Percentiles rank a stretch among this genome's conserved stretches.
Evolutionary conservation across 2,888 invertebrate genomes (phyloP).

Genomic region (Tanypteryx hageni): DNA sequence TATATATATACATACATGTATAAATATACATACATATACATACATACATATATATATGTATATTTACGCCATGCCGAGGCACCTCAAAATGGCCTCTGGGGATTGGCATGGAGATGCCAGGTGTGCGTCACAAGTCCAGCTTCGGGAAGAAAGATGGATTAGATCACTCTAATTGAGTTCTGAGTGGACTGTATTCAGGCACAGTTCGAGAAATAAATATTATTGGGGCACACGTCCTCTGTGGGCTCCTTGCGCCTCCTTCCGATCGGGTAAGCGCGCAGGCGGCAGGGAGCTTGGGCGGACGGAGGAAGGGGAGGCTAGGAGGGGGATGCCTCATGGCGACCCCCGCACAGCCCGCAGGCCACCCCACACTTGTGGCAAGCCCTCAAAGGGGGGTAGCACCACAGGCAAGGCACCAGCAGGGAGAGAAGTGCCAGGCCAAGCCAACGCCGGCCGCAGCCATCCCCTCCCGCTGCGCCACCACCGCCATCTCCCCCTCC

Average conservation of each 20-base stretch:
- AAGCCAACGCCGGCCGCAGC: constrained; percentile 90
- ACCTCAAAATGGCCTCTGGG: background rate
- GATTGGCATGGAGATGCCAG: constrained; percentile 41
- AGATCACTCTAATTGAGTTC: constrained; percentile 59
- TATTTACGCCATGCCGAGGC: background rate
- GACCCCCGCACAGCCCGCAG: constrained; percentile 90
- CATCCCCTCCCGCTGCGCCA: constrained; percentile 76
- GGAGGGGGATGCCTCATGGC: constrained; percentile 77
- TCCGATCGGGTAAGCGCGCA: constrained; percentile 56
- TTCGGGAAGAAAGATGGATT: constrained; percentile 63
- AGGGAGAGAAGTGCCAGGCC: constrained; percentile 90
- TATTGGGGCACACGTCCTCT: constrained; percentile 52
- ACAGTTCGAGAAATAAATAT: constrained; percentile 63
- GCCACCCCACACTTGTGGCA: constrained; percentile 89
- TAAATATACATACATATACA: constrained; percentile 13
- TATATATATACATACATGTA: background rate
- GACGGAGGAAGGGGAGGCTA: constrained; percentile 67
- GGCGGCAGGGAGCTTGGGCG: constrained; percentile 62
- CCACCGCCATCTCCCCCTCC: constrained; percentile 51
- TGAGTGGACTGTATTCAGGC: constrained; percentile 60
- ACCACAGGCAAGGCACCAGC: constrained; percentile 95
- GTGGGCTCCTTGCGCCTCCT: constrained; percentile 62
- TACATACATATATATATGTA: background rate
- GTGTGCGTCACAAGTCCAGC: constrained; percentile 62
- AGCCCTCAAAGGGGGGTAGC: constrained; percentile 91